Evolutionary conservation across 1,140 invertebrate genomes (phyloP), one percentile per base, ranked within the genome.

Genomic region (Copidosoma floridanum): DNA sequence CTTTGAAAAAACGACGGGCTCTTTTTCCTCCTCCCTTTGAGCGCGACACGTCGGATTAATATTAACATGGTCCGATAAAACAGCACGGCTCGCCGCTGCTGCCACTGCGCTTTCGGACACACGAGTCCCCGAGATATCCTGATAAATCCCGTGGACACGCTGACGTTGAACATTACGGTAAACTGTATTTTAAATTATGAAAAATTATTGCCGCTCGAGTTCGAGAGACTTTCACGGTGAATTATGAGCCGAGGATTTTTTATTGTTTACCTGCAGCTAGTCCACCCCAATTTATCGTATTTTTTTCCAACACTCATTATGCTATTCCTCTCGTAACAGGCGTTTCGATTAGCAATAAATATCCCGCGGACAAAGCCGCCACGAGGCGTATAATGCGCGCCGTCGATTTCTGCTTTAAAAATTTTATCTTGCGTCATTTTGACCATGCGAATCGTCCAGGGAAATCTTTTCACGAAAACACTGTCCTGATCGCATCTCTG

Each of bases 31-130:
- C 8, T 21, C 3, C 41, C 14, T 47, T n/a, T n/a, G 11, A 26
- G 18, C 20, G 11, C 27, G 47, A 16, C 18, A 20, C 24, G 53
- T 21, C 18, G 41, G 27, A 55, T 55, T 55, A 55, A 44, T 55
- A 55, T 55, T 55, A 55, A 55, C 53, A 55, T 11, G 53, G 24
- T 14, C 23, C 41, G 20, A 55, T 55, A 55, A 55, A 55, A 35
- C 41, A 35, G 27, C 11, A 8, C 20, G 52, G 24, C 52, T 23
- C 2, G 3, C 29, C 6, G 6, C 7, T 7, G 38, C 14, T 12
- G 48, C 2, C 6, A 32, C 12, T 6, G 29, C 29, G 29, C 29
- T 32, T 12, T 12, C 29, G 29, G 29, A 32, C 29, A 12, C 6
- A 6, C 29, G 29, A 32, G 29, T n/a, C n/a, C n/a, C n/a, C n/a